These are phyloP conservation scores for Hemibagrus wyckioides DNA, from an alignment of 2,113 vertebrate species.

Conservation along the genomic window DNA sequence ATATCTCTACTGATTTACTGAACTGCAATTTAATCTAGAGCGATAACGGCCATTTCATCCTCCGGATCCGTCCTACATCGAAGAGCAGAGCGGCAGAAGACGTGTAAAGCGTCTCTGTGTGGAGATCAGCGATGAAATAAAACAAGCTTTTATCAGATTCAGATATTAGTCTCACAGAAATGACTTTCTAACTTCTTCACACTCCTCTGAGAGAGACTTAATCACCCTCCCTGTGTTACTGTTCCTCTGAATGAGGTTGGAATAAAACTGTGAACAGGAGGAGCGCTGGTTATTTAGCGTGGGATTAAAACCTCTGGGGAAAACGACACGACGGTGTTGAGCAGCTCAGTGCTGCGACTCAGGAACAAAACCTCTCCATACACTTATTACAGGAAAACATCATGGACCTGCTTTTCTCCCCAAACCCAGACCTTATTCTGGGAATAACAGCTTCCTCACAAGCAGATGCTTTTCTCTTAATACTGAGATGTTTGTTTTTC, in stretches of 20 bases:
- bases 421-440: neutral
- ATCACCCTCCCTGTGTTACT: neutral
- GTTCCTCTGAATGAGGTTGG: neutral
- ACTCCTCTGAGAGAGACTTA: neutral
- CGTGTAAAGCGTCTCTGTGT: neutral
- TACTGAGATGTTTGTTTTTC: neutral
- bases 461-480: neutral
- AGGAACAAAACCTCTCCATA: neutral
- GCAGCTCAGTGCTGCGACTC: too few relatives aligned
- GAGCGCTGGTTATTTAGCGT: neutral
- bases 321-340: neutral
- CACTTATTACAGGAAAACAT: neutral
- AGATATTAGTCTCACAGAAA: neutral
- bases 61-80: neutral
- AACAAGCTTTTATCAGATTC: neutral
- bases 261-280: neutral
- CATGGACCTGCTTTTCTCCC: neutral
- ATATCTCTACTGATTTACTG: neutral
- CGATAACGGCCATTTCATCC: neutral
- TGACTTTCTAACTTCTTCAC: neutral
- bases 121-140: neutral
- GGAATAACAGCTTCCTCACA: neutral
- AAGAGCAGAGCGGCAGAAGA: neutral
- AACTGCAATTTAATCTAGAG: conserved; percentile 6
- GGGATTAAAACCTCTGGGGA: neutral